Evolutionary conservation across 2,113 vertebrate species (phyloP).

Genomic region (Orycteropus afer): DNA sequence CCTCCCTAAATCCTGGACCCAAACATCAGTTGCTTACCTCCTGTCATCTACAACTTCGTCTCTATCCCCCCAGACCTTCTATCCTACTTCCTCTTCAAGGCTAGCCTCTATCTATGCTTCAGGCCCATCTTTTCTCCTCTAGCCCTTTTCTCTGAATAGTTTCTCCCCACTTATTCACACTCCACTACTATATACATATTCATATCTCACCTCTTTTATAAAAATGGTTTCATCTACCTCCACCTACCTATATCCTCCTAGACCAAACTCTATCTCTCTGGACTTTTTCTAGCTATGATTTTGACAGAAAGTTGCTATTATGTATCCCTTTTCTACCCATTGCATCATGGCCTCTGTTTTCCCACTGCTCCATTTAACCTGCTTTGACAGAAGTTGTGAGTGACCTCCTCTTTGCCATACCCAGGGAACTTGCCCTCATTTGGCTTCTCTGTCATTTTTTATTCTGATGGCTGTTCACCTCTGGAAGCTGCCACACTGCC

Average conservation of each 20-base stretch:
- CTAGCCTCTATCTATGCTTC: not conserved
- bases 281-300: not conserved
- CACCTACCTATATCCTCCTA: no score
- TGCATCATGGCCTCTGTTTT: not conserved
- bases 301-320: not conserved
- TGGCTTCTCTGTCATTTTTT: not conserved
- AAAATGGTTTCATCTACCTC: not conserved
- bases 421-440: not conserved
- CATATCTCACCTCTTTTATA: no score
- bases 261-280: not conserved
- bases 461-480: no score
- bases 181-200: not conserved
- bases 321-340: not conserved
- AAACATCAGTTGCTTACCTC: not conserved
- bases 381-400: not conserved
- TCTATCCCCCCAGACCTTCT: not conserved
- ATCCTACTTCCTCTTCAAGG: not conserved
- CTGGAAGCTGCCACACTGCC: no score
- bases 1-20: not conserved
- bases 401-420: no score
- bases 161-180: not conserved
- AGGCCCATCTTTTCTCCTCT: not conserved
- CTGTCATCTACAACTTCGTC: not conserved
- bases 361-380: no score
- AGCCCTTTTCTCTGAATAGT: not conserved